phyloP scores from a whole-genome alignment of 2,113 vertebrate species.

The Ctenomys sociabilis region DNA sequence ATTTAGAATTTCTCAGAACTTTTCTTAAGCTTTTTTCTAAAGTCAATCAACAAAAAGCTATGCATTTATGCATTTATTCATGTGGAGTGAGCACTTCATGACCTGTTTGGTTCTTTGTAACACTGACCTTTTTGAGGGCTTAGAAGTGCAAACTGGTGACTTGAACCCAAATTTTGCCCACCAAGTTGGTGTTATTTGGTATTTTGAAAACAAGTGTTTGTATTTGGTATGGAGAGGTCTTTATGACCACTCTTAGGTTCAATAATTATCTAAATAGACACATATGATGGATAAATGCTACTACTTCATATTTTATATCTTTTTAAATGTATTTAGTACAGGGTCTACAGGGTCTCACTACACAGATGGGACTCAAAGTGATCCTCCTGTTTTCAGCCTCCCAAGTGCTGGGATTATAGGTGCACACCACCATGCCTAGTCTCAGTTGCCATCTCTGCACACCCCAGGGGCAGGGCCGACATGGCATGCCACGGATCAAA shows the following conservation, averaged over 20 bases:
- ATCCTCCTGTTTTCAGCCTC: no score
- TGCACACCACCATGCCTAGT: no score
- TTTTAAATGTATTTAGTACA: no score
- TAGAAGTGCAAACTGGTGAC: neutral
- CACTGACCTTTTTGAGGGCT: neutral
- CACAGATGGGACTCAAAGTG: no score
- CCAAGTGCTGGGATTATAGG: no score
- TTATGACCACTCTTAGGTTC: neutral
- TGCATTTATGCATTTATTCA: neutral
- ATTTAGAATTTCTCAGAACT: slow-evolving; percentile 41
- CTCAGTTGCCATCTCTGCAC: no score
- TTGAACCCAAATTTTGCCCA: neutral
- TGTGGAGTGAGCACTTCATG: neutral
- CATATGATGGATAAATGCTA: neutral
- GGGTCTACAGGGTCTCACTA: no score
- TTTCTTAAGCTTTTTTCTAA: neutral
- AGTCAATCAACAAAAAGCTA: neutral
- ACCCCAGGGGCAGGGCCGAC: no score
- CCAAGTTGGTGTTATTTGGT: neutral
- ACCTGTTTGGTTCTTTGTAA: slow-evolving; percentile 6
- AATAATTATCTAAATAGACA: neutral
- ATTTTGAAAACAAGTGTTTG: neutral
- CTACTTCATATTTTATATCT: neutral
- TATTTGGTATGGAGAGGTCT: neutral
- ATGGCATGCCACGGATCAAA: no score